Evolutionary conservation across 2,113 vertebrate genomes (phyloP), one percentile per base, ranked within the genome.

Genomic region (Oncorhynchus masou): DNA sequence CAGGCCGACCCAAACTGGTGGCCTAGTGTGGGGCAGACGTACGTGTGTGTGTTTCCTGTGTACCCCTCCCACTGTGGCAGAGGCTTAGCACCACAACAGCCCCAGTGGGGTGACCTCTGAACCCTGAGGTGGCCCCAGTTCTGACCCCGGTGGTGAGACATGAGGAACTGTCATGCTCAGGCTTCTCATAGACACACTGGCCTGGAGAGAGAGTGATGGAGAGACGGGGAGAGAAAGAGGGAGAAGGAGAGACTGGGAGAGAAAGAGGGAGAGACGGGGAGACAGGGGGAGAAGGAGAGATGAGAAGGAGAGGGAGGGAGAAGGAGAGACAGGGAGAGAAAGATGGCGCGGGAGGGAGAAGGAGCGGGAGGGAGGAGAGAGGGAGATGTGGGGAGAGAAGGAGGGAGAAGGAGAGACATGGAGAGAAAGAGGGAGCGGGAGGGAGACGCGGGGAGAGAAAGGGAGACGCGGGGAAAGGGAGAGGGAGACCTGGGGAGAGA

Each of bases 91-190:
- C 29, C 59, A 1, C 27, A 13, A 24, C 20, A 34, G n/a, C 57
- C 51, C 71, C 48, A 45, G 7, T 27, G 71, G 68, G 71, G 5
- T 1, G 73, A 73, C 60, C 77, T 81, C 68, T 65, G 24, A 34
- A 68, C 66, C 19, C 31, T 8, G 66, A 19, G 66, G 27, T 20
- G 15, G 66, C 29, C 66, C 66, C 4, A 29, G 73, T 57, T 65
- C 29, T 65, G 59, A 45, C 29, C 72, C 75, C 59, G 25, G 64
- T 66, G 60, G 73, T 69, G 60, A 85, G 83, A 75, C 81, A 86
- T 83, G 75, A 87, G 77, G 20, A 70, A 51, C 5, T 4, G 80
- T 77, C 82, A 79, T 68, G 80, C 75, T 79, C 76, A 5, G 78
- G 82, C 75, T 34, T 25, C 31, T 68, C 7, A 27, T 13, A 4